These are phyloP conservation scores for Cataglyphis cursor DNA, from an alignment of 2,888 invertebrate species.

Conservation along the genomic window DNA sequence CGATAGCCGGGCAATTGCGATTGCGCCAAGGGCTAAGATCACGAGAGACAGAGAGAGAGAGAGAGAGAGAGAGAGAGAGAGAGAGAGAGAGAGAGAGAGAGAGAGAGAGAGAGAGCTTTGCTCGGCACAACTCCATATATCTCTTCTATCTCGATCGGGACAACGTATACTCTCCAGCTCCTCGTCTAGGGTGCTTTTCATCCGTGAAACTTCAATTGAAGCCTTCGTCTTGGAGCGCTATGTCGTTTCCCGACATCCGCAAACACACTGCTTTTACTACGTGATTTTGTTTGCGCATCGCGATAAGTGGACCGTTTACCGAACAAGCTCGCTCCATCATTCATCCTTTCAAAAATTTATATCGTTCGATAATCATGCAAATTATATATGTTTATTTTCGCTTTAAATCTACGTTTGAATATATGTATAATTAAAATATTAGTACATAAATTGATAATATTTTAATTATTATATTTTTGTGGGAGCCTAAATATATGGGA, in stretches of 20 bases:
- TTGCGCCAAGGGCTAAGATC: slow-evolving; percentile 67
- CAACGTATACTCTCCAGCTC: slow-evolving; percentile 52
- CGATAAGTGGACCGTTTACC: slow-evolving; percentile 24
- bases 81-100: slow-evolving; percentile 40
- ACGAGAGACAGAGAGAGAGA: slow-evolving; percentile 35
- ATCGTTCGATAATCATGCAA: neutral
- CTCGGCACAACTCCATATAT: slow-evolving; percentile 76
- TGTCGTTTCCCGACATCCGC: slow-evolving; percentile 17
- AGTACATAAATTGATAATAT: neutral
- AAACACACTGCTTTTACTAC: slow-evolving; percentile 14
- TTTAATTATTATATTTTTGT: neutral
- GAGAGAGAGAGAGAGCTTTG: slow-evolving; percentile 46
- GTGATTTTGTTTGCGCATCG: slow-evolving; percentile 11
- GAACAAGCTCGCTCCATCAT: slow-evolving; percentile 25
- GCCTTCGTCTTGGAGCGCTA: slow-evolving; percentile 20
- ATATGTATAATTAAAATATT: neutral
- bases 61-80: slow-evolving; percentile 38
- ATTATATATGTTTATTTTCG: neutral
- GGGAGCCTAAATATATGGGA: neutral
- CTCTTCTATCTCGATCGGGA: slow-evolving; percentile 77
- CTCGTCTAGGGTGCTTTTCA: slow-evolving; percentile 50
- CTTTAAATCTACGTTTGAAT: neutral
- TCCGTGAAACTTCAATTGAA: slow-evolving; percentile 55
- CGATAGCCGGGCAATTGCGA: slow-evolving; percentile 71
- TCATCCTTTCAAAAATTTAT: neutral